Conservation (phyloP, 2,113 vertebrate genomes). For the Pollimyrus isidori region DNA sequence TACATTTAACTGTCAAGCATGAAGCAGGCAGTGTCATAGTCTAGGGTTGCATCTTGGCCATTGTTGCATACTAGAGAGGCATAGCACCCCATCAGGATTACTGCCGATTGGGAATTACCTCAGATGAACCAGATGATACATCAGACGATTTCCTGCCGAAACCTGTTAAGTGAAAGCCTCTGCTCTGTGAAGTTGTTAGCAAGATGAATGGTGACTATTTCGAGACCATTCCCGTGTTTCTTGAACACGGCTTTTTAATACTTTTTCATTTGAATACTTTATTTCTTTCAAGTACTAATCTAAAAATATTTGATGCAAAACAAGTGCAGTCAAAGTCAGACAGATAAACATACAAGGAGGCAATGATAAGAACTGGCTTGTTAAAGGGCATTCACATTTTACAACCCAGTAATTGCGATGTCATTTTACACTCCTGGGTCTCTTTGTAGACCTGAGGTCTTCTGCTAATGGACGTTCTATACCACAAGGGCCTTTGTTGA, state of each 20-base stretch:
- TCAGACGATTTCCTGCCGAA: neutral
- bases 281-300: neutral
- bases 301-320: neutral
- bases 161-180: neutral
- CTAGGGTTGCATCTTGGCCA: neutral
- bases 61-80: neutral
- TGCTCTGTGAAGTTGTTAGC: neutral
- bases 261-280: neutral
- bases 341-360: neutral
- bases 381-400: conserved; percentile 9
- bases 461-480: neutral
- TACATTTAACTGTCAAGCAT: neutral
- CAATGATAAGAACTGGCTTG: neutral
- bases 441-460: neutral
- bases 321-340: neutral
- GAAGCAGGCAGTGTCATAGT: neutral
- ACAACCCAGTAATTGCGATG: neutral
- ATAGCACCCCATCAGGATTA: neutral
- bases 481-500: neutral
- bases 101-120: neutral
- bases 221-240: neutral
- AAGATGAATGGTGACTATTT: neutral
- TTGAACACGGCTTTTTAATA: neutral
- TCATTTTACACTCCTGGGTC: neutral
- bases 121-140: neutral